Base-by-base conservation (phyloP, 2,797 vertebrate species). In the Fundulus diaphanus region DNA sequence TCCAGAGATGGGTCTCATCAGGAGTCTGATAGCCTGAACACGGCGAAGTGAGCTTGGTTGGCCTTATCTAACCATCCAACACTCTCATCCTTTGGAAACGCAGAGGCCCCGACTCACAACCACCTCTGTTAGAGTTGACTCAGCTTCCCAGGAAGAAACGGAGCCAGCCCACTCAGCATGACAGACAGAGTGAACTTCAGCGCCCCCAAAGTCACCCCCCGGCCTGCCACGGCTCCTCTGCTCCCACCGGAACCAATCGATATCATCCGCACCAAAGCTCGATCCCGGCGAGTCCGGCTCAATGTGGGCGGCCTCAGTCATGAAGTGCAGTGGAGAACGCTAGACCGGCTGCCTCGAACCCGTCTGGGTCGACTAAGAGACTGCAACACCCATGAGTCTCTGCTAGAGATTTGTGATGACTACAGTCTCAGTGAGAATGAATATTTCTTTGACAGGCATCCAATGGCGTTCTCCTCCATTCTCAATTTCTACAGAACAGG, bases 401-500 rank as follows among this genome's bases (percentile, higher is more conserved):
- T 99, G 84, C 93, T 99, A 89, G 97, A 99, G 93, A 96, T 99
- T 74, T 99, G 98, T 11, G 98, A 99, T 24, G 98, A 99, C 93
- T 99, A 99, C 92, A 97, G 95, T 83, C 96, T 99, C 42, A 83
- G 77, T 0, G 97, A 99, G 57, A 98, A 97, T 0, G 98, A 99
- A 37, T 99, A 98, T 90, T 99, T 99, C 95, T 99, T 99, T 46
- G 98, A 99, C 88, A 94, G 98, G 49, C 98, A 99, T 76, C 98
- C 98, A 0, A 96, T 98, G 74, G 98, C 98, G 92, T 99, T 99
- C 94, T 97, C 98, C 71, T 99, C 98, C 87, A 99, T 99, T 92
- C 94, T 99, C 80, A 99, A 99, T 95, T 99, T 99, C 95, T 99
- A 99, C 95, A 95, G 98, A 86, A 99, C 98, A 4, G 98, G 98